These are phyloP conservation scores for Leptodactylus fuscus DNA, from an alignment of 2,113 vertebrate genomes.

Conservation along the genomic window DNA sequence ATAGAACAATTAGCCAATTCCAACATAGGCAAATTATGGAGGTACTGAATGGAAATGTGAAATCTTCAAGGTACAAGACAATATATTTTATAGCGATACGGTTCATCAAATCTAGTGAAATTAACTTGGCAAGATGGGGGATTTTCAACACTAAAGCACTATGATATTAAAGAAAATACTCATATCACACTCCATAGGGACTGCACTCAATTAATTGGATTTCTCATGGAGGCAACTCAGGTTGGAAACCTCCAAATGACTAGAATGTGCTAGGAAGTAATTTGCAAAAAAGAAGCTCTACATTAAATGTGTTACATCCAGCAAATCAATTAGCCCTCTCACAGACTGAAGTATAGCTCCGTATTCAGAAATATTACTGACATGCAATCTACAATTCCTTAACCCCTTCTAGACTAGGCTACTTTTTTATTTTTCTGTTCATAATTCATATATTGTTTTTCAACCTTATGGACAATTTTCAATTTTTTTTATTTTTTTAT, in stretches of 20 bases:
- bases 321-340: background rate
- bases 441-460: too few species aligned
- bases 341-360: background rate
- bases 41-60: background rate
- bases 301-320: background rate
- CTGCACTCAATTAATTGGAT: conserved; percentile 4
- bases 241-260: conserved; percentile 1
- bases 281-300: background rate
- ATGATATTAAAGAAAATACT: background rate
- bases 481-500: too few species aligned
- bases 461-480: too few species aligned
- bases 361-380: too few species aligned
- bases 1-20: background rate
- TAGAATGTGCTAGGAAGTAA: background rate
- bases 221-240: background rate
- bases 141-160: background rate
- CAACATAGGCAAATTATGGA: background rate
- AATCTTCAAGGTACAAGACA: background rate
- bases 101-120: background rate
- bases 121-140: background rate
- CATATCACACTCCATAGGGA: background rate
- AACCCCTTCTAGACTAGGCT: too few species aligned
- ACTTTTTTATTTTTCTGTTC: too few species aligned
- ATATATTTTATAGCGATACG: background rate
- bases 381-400: too few species aligned